phyloP scores from a whole-genome alignment of 2,113 vertebrate genomes.

The Melanotaenia duboulayi region DNA sequence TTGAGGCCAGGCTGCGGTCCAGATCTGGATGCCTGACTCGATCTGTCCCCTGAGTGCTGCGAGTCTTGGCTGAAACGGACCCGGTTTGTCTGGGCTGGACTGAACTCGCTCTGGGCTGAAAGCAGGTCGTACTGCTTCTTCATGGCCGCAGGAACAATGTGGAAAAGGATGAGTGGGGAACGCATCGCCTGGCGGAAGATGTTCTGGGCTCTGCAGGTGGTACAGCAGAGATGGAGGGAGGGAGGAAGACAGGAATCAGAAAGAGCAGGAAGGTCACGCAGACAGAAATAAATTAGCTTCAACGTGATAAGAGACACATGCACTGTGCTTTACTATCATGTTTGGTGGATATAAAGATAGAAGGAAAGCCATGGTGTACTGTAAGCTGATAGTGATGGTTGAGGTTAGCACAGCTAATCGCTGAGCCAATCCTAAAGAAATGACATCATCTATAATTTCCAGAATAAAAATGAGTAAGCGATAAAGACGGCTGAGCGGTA shows the following conservation, averaged over 20 bases:
- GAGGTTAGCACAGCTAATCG: constrained; percentile 31
- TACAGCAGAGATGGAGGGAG: constrained; percentile 27
- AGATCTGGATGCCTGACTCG: constrained; percentile 54
- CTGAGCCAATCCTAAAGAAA: constrained; percentile 37
- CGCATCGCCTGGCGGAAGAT: constrained; percentile 97
- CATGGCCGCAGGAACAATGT: constrained; percentile 90
- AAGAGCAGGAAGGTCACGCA: constrained; percentile 20
- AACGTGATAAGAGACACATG: constrained; percentile 57
- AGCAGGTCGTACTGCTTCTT: constrained; percentile 91
- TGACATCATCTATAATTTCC: constrained; percentile 67
- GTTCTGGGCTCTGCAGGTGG: constrained; percentile 95
- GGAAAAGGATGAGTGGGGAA: constrained; percentile 91
- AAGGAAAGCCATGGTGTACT: constrained; percentile 26
- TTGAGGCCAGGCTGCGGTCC: constrained; percentile 56
- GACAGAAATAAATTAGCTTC: constrained; percentile 51
- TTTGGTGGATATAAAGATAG: constrained; percentile 42
- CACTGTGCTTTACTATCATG: constrained; percentile 39
- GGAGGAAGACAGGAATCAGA: constrained; percentile 4
- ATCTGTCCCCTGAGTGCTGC: constrained; percentile 73
- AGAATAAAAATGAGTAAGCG: constrained; percentile 38
- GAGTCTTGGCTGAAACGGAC: constrained; percentile 83
- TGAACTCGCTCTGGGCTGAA: constrained; percentile 83
- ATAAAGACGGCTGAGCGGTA: constrained; percentile 36
- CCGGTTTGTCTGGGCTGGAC: constrained; percentile 63
- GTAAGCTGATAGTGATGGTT: constrained; percentile 23